Percentiles rank a stretch among this genome's conserved stretches.
These are phyloP conservation scores for Sebastes paucispinis DNA, from an alignment of 2,797 vertebrate species.

Conservation along the genomic window DNA sequence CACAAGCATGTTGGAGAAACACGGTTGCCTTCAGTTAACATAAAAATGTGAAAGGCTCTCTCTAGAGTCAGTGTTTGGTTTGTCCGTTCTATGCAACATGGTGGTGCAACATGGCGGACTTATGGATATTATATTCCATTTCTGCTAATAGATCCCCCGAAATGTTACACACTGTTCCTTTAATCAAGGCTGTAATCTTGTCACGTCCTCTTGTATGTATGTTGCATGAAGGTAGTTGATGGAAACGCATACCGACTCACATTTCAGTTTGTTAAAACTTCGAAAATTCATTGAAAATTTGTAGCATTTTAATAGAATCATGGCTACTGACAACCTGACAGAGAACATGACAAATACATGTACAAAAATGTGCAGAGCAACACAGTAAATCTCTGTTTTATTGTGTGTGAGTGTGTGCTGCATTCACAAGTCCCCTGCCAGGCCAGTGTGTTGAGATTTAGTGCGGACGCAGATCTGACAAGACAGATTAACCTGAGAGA, in stretches of 20 bases:
- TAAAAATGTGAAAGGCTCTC: too few relatives aligned
- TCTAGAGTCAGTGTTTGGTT: too few relatives aligned
- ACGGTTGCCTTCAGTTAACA: fast-evolving
- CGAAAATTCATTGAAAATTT: neutral
- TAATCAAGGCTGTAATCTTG: neutral
- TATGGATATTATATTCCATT: too few relatives aligned
- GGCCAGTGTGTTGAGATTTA: constrained; percentile 50
- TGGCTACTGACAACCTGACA: neutral
- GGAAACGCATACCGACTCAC: neutral
- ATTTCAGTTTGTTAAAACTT: neutral
- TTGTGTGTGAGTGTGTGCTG: neutral
- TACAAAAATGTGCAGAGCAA: neutral
- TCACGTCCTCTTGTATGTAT: neutral
- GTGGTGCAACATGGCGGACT: too few relatives aligned
- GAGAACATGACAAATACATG: neutral
- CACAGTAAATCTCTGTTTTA: neutral
- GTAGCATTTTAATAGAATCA: neutral
- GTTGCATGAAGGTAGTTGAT: neutral
- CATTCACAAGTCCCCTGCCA: constrained; percentile 18
- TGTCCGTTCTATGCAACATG: too few relatives aligned
- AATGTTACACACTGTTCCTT: too few relatives aligned
- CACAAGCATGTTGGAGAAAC: fast-evolving
- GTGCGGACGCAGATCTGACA: constrained; percentile 64
- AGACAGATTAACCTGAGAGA: constrained; percentile 64
- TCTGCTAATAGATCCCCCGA: too few relatives aligned